Base-by-base conservation (phyloP, 2,888 invertebrate genomes). In the Marasmarcha lunaedactyla region DNA sequence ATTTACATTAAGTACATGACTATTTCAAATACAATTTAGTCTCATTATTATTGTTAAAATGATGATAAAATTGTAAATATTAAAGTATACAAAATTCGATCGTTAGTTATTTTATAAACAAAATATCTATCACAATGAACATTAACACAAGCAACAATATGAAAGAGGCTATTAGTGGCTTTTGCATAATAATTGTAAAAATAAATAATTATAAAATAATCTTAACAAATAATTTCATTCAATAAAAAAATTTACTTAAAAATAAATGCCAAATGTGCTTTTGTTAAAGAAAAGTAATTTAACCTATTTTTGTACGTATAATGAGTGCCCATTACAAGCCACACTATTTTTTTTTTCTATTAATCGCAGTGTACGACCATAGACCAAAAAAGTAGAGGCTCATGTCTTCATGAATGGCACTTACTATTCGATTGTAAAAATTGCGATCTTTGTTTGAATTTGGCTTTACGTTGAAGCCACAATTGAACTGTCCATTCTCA, bases 1-100 rank as follows among this genome's bases (percentile, higher is more conserved):
- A 58, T 51, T 57, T 47, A 50, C 55, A 57, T 51, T 55, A 55
- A 50, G 42, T 33, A 37, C 30, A 11, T 5, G 20, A 20, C 20
- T 20, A 20, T 7, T 20, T 5, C 4, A 20, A 20, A 20, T 20
- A 20, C 3, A 7, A 20, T 20, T 20, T 20, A 40, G 13, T 38
- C 15, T 13, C 13, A 13, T 13, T 10, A 35, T 13, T 25, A 15
- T 15, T 37, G 15, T 20, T 20, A 20, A 20, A 15, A 35, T 14
- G 12, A 35, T 15, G 13, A 12, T 14, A 12, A 5, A 5, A 33
- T 11, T 13, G 13, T 4, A 33, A 11, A 13, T 35, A 35, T 4
- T 15, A 12, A 14, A 15, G 14, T 4, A 35, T 35, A 10, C 13
- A 13, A 10, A 10, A 14, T 35, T 35, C 15, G 13, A 14, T 35